Percentiles rank a stretch among this genome's conserved stretches.
These are phyloP conservation scores for Eucriotettix oculatus DNA, from an alignment of 2,888 invertebrate species.

Conservation along the genomic window DNA sequence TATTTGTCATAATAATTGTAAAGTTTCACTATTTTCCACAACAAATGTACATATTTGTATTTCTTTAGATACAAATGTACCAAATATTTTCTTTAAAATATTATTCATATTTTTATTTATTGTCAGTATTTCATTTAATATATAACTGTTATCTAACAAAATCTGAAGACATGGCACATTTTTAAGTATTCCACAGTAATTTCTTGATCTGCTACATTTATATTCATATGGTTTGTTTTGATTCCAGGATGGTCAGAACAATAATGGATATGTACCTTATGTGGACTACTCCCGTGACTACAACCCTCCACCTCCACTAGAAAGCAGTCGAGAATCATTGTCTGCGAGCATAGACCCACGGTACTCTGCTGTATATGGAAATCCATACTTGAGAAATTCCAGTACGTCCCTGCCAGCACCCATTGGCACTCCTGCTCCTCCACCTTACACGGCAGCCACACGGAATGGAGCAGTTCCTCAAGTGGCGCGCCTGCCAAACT, in stretches of 20 bases:
- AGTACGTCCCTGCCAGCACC: slow-evolving; percentile 49
- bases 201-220: no score
- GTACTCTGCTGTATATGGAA: slow-evolving; percentile 71
- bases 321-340: slow-evolving; percentile 26
- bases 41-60: no score
- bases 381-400: slow-evolving; percentile 65
- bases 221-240: slow-evolving; percentile 6
- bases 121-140: no score
- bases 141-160: no score
- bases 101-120: no score
- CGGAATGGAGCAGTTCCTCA: slow-evolving; percentile 34
- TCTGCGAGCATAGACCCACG: slow-evolving; percentile 52
- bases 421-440: slow-evolving; percentile 23
- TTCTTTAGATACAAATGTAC: no score
- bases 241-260: slow-evolving; percentile 58
- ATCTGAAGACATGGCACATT: no score
- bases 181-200: no score
- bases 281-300: slow-evolving; percentile 80
- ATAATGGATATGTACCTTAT: slow-evolving; percentile 74
- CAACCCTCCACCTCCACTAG: slow-evolving; percentile 53
- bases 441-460: slow-evolving; percentile 17
- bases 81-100: no score
- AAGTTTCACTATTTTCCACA: no score
- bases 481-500: slow-evolving; percentile 30
- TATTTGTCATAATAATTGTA: no score